Base-by-base conservation (phyloP, 2,888 invertebrate species). In the Hypercompe scribonia region DNA sequence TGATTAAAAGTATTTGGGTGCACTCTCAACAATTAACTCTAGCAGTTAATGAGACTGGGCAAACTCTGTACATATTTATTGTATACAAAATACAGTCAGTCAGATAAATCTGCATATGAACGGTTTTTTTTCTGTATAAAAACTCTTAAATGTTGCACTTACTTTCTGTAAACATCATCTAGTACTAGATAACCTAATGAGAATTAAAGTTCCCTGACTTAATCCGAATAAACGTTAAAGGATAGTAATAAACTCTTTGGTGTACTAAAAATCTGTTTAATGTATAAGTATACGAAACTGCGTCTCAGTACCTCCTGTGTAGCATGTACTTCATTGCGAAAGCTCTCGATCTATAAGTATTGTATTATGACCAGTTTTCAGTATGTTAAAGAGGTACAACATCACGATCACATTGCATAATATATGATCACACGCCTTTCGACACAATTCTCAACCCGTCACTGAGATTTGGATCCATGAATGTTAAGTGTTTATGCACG, bases 311-410 rank as follows among this genome's bases (percentile, higher is more conserved):
- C 8, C 65, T 46, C 28, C 10, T 28, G 2, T 31, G 31, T 65
- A 21, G 18, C 21, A n/a, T 10, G 24, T 42, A 64, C 24, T 33
- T 42, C 36, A 34, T 67, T 68, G 36, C 67, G 46, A 64, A 68
- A 63, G 63, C 50, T 28, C 70, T 33, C 70, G n/a, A 34, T 70
- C 70, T 65, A 70, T 65, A 68, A 54, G 68, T 50, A 65, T 58
- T 61, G 66, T 67, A n/a, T 33, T 61, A 28, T 68, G 46, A 64
- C 67, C 68, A 63, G 39, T 66, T 39, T 72, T 67, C 61, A 68
- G 46, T 63, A 50, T 63, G 61, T 68, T 65, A 64, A 68, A 72
- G 13, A 42, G n/a, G 46, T 34, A 42, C 46, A 66, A n/a, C 33
- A 3, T 50, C 33, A 36, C 50, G 31, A 46, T 68, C 36, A 64